Evolutionary conservation across 2,797 vertebrate species (phyloP), one percentile per base, ranked within the genome.

Genomic region (Paguma larvata): DNA sequence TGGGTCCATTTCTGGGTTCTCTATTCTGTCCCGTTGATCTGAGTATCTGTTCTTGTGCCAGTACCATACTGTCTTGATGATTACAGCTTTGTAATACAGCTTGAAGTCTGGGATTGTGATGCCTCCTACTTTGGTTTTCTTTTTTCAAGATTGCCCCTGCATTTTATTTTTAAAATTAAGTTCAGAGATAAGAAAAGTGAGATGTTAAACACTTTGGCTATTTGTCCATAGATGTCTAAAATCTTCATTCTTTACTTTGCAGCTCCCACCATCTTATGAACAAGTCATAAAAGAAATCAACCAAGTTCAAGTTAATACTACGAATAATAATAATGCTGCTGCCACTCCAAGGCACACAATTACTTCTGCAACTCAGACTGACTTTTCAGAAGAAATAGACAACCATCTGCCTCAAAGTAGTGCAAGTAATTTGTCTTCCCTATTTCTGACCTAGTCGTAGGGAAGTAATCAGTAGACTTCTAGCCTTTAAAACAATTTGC

Each of bases 281-380:
- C 99, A 99, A 99, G 99, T 99, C 98, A 99, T 99, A 98, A 99
- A 99, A 98, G 99, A 99, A 98, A 99, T 99, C 98, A 99, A 98
- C 96, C 98, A 99, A 98, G 99, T 99, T 72, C 99, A 99, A 97
- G 98, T 98, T 48, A 98, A 98, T 85, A 98, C 98, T 91, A 99
- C 99, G 89, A 99, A 99, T 91, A 98, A 99, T 95, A 99, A 99
- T 97, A 99, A 99, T 98, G 98, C 98, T 96, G 95, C 97, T 95
- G 99, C 99, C 75, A 98, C 99, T 94, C 99, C 99, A 89, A 99
- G 99, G 83, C 98, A 95, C 91, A 99, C 99, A 89, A 97, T 98
- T 94, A 99, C 99, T 84, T 99, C 99, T 90, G 99, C 99, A 98
- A 99, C 99, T 86, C 99, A 99, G 98, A 99, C 99, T 1, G 99